A percentile compares a stretch with the other conserved stretches of the same genome.
Conservation (phyloP, 1,140 invertebrate genomes). For the Brachionus rotundiformis region DNA sequence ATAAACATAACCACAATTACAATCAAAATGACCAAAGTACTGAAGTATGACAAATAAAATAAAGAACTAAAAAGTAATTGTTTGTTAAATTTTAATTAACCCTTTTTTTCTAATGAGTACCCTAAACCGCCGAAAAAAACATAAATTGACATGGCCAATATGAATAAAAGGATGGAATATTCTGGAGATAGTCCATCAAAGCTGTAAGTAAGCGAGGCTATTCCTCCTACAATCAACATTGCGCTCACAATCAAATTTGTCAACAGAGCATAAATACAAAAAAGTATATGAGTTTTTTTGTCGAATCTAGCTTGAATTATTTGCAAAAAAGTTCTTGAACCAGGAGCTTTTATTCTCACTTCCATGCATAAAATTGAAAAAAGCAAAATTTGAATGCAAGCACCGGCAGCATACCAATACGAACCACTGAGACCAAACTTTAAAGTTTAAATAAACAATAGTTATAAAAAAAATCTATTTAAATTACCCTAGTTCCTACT, state of each 20-base stretch:
- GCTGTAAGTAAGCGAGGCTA: not conserved
- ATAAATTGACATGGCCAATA: constrained; percentile 39
- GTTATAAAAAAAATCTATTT: not conserved
- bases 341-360: constrained; percentile 62
- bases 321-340: constrained; percentile 64
- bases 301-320: constrained; percentile 64
- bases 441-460: not conserved
- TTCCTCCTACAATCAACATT: constrained; percentile 48
- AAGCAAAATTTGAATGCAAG: constrained; percentile 63
- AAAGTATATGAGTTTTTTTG: constrained; percentile 60
- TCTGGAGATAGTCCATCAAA: constrained; percentile 30
- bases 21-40: constrained; percentile 54
- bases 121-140: constrained; percentile 37
- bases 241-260: constrained; percentile 63
- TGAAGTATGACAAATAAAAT: constrained; percentile 57
- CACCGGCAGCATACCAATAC: constrained; percentile 65
- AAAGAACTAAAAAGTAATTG: constrained; percentile 52
- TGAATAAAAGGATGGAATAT: constrained; percentile 42
- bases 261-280: constrained; percentile 61
- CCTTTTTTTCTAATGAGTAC: not conserved
- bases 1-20: constrained; percentile 54
- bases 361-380: constrained; percentile 58
- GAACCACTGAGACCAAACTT: constrained; percentile 64
- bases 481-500: constrained; percentile 60
- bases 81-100: not conserved